Evolutionary conservation across 2,113 vertebrate species (phyloP).

Genomic region (Heterochromis multidens): DNA sequence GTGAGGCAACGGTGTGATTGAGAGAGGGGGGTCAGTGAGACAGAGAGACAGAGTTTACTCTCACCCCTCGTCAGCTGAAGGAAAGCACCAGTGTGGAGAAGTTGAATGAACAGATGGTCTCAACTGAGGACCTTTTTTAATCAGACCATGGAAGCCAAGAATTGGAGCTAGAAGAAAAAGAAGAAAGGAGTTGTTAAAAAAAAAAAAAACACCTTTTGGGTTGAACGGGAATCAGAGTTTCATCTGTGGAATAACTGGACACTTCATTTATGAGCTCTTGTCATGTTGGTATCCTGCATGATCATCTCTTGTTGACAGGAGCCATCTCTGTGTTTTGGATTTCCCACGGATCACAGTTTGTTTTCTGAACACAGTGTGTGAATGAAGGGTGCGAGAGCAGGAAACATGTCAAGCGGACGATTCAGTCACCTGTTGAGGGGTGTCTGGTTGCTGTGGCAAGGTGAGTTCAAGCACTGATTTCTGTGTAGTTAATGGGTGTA

Average conservation of each 20-base stretch:
- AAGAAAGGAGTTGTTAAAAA: background rate
- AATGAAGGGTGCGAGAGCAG: conserved; percentile 34
- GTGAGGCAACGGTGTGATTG: conserved; percentile 40
- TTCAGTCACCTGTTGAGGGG: conserved; percentile 68
- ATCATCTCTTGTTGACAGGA: conserved; percentile 50
- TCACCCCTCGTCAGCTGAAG: conserved; percentile 6
- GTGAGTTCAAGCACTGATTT: conserved; percentile 58
- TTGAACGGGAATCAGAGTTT: conserved; percentile 6
- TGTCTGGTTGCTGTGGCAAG: conserved; percentile 71
- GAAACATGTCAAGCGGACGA: conserved; percentile 65
- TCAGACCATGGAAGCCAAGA: conserved; percentile 50
- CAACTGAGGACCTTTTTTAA: conserved; percentile 35
- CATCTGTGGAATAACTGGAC: conserved; percentile 47
- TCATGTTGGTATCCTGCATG: conserved; percentile 49
- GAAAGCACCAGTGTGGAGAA: conserved; percentile 43
- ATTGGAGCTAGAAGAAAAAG: conserved; percentile 29
- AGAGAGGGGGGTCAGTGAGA: background rate
- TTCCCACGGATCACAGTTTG: conserved; percentile 42
- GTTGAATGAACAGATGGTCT: conserved; percentile 36
- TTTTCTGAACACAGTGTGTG: conserved; percentile 23
- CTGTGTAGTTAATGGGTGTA: background rate
- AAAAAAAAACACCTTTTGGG: background rate
- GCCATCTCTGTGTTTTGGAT: conserved; percentile 30
- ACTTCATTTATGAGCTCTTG: conserved; percentile 20
- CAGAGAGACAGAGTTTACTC: conserved; percentile 14